A percentile compares a stretch with the other conserved stretches of the same genome.
These are phyloP conservation scores for Drosophila colorata DNA, from an alignment of 2,888 invertebrate species.

Conservation along the genomic window DNA sequence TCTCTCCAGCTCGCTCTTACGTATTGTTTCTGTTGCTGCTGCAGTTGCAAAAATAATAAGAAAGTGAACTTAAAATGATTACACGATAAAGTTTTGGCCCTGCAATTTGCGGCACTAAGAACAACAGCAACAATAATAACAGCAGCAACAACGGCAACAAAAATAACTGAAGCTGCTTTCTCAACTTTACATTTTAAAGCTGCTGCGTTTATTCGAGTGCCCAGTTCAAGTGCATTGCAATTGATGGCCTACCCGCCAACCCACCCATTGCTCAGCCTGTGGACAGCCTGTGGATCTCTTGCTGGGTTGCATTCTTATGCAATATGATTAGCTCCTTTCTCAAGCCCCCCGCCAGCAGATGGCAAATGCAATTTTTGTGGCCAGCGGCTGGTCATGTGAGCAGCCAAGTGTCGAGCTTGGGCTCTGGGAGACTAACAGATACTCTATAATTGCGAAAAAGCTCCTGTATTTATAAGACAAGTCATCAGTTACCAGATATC, in stretches of 20 bases:
- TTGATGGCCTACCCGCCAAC: slow-evolving; percentile 23
- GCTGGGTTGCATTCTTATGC: slow-evolving; percentile 1
- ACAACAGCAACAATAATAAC: slow-evolving; percentile 25
- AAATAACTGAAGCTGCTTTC: slow-evolving; percentile 20
- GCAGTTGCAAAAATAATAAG: slow-evolving; percentile 70
- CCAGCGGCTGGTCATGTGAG: slow-evolving; percentile 1
- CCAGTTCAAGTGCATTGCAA: slow-evolving; percentile 46
- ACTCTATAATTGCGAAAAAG: slow-evolving; percentile 11
- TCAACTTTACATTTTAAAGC: slow-evolving; percentile 45
- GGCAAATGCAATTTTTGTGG: slow-evolving; percentile 11
- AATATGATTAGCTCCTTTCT: neutral
- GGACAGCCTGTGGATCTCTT: slow-evolving; percentile 1
- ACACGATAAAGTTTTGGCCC: slow-evolving; percentile 75
- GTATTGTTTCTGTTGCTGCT: slow-evolving; percentile 33
- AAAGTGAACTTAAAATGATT: slow-evolving; percentile 78
- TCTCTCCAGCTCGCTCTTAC: neutral
- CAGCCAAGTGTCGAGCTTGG: neutral
- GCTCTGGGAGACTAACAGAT: neutral
- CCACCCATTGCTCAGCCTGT: no score
- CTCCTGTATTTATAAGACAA: no score
- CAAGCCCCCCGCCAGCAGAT: neutral
- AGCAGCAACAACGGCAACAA: neutral
- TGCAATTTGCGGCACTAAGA: slow-evolving; percentile 67
- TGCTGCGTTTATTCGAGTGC: slow-evolving; percentile 37
- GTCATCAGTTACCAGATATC: no score